Conservation (phyloP, 2,113 vertebrate species). For the Oryzias woworae region DNA sequence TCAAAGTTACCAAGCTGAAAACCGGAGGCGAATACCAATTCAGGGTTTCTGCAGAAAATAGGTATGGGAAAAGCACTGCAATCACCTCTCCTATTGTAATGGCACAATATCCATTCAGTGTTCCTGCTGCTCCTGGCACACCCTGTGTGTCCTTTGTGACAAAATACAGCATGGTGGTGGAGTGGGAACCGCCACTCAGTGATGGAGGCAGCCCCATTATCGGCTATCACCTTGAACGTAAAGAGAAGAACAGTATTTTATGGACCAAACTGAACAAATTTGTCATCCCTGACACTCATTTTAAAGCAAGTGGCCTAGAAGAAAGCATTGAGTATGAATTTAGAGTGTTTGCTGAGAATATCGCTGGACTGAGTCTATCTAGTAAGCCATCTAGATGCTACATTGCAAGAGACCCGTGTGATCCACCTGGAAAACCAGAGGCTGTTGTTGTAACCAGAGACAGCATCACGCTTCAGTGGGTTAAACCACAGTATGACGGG, state of each 20-base stretch:
- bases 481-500: conserved; percentile 91
- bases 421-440: conserved; percentile 91
- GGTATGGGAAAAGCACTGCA: conserved; percentile 90
- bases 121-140: conserved; percentile 86
- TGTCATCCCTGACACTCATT: conserved; percentile 86
- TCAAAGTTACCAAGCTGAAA: conserved; percentile 92
- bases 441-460: conserved; percentile 92
- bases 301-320: conserved; percentile 91
- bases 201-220: conserved; percentile 91
- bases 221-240: conserved; percentile 95
- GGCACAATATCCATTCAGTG: conserved; percentile 93
- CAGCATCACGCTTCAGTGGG: conserved; percentile 90
- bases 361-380: conserved; percentile 88
- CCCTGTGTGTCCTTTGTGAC: conserved; percentile 87
- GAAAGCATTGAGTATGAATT: conserved; percentile 98
- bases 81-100: conserved; percentile 86
- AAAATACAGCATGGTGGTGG: conserved; percentile 92
- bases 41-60: conserved; percentile 95
- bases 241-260: conserved; percentile 98
- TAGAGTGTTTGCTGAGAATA: conserved; percentile 93
- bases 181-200: conserved; percentile 91
- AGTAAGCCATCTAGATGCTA: conserved; percentile 92
- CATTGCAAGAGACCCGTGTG: conserved; percentile 93
- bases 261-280: conserved; percentile 95
- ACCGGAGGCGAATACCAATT: conserved; percentile 96